phyloP scores from a whole-genome alignment of 2,113 vertebrate genomes.

The Charadrius vociferus region DNA sequence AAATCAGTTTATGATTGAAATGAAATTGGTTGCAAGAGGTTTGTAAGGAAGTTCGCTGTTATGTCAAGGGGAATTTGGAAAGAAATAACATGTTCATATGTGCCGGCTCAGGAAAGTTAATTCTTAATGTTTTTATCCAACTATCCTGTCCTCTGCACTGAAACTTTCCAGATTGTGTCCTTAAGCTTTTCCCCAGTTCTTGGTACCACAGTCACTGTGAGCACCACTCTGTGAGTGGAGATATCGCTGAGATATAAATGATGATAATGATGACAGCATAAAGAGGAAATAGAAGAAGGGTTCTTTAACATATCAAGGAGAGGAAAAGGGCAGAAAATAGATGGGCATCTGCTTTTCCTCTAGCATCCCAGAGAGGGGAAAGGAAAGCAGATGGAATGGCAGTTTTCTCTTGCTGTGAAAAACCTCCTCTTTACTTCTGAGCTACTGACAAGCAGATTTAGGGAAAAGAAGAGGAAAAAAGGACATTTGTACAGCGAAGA shows the following conservation, averaged over 20 bases:
- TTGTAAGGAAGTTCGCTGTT: background rate
- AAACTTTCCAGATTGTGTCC: background rate
- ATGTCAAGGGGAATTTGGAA: background rate
- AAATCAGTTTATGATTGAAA: background rate
- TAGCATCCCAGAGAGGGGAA: background rate
- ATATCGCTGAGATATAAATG: background rate
- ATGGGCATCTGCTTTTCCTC: background rate
- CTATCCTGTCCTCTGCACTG: background rate
- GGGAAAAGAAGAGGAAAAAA: background rate
- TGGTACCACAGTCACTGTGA: background rate
- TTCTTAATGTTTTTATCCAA: background rate
- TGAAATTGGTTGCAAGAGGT: background rate
- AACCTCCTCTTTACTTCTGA: background rate
- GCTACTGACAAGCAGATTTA: slow-evolving; percentile 7
- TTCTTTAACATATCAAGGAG: background rate
- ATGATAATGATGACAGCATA: background rate
- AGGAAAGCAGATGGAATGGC: background rate
- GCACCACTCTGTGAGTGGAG: background rate
- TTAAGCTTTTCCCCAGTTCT: background rate
- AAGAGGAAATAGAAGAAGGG: background rate
- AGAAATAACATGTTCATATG: background rate
- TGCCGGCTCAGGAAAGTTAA: background rate
- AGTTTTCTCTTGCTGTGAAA: background rate
- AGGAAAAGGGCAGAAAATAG: background rate
- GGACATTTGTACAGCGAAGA: background rate